Evolutionary conservation across 2,797 vertebrate genomes (phyloP).

Genomic region (Martes flavigula): DNA sequence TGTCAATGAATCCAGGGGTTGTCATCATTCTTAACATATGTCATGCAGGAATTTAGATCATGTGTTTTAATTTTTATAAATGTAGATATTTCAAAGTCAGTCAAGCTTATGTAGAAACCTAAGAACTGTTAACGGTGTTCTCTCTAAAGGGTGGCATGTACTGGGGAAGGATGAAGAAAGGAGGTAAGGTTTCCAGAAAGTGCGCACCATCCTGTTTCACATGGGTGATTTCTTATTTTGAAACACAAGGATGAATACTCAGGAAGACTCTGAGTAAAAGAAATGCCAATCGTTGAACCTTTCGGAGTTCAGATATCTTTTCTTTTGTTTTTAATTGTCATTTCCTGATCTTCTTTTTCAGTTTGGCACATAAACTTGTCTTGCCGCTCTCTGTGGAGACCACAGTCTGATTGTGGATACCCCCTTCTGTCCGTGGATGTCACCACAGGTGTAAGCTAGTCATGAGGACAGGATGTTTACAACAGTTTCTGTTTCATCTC

Average conservation of each 20-base stretch:
- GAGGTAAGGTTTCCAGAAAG: neutral
- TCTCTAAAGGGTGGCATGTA: neutral
- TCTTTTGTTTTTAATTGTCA: neutral
- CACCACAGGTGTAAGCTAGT: neutral
- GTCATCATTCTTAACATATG: neutral
- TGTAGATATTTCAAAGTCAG: neutral
- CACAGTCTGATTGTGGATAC: neutral
- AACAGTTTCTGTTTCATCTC: neutral
- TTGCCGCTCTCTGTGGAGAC: neutral
- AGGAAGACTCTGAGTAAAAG: neutral
- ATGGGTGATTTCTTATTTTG: neutral
- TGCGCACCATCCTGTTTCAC: neutral
- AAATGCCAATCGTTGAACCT: neutral
- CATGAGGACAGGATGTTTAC: neutral
- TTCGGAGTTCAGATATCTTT: neutral
- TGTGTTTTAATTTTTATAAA: neutral
- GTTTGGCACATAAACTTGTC: neutral
- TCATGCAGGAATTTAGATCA: neutral
- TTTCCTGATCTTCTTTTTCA: neutral
- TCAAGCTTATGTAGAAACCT: neutral
- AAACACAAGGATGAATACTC: neutral
- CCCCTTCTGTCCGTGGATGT: neutral
- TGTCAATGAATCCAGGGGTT: neutral
- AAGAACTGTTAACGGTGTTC: neutral
- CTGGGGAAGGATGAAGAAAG: neutral